Base-by-base conservation (phyloP, 2,888 invertebrate genomes). In the Pyralis farinalis region DNA sequence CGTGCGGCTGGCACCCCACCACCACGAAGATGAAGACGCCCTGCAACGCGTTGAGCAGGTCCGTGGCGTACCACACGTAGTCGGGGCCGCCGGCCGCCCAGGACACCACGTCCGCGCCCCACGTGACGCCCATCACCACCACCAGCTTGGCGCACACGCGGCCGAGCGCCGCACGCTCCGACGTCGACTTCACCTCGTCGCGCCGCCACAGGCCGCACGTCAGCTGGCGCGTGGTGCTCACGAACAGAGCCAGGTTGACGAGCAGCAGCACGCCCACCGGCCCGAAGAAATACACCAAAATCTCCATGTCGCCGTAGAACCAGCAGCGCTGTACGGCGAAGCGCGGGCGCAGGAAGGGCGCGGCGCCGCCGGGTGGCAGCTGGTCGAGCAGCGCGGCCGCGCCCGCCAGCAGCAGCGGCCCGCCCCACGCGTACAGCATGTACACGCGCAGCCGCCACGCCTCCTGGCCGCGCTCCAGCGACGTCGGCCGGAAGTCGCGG, bases 1-100 rank as follows among this genome's bases (percentile, higher is more conserved):
- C 93, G 90, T 96, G 96, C 43, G 96, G 96, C 89, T 96, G 96
- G 76, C 95, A 96, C 37, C 96, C 96, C 55, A 96, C 95, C 52
- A 96, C 96, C 64, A 95, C 92, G 82, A 96, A 97, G 64, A 96
- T 96, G 76, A 96, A 93, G 40, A 96, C 94, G 52, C 97, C 97
- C 79, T 96, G 96, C 57, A 96, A 90, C 51, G 95, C 94, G 85
- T 96, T 97, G 63, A 96, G 92, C 67, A 96, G 77, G 82, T 97
- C 96, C 38, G 96, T 95, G 51, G 94, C 90, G 80, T 95, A 95
- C 96, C 96, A 96, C 58, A 94, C 83, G 73, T 93, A 94, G 60
- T 93, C 90, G 0, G 95, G 95, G 3, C 96, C 95, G 53, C 95
- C 96, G 46, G 93, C 93, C 49, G 93, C 91, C 95, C 95, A 96